Percentiles rank a stretch among this genome's conserved stretches.
Evolutionary conservation across 2,797 vertebrate genomes (phyloP).

Genomic region (Cuniculus paca): DNA sequence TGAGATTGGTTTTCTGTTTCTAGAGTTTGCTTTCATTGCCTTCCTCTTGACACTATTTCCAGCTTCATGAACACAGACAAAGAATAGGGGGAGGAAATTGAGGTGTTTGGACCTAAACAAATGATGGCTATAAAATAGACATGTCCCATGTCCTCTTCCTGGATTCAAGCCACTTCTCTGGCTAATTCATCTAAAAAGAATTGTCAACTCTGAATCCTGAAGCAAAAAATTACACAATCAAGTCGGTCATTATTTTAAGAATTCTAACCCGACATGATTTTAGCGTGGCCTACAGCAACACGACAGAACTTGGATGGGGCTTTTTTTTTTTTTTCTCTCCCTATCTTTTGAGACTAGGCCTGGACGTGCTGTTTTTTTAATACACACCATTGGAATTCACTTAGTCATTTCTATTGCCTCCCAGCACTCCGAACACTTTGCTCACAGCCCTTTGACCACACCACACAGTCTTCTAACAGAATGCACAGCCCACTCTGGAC

Average conservation of each 20-base stretch:
- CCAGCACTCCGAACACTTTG: not conserved
- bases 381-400: not conserved
- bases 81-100: not conserved
- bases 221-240: conserved; percentile 2
- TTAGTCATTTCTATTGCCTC: not conserved
- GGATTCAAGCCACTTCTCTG: not conserved
- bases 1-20: not conserved
- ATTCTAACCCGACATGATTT: not conserved
- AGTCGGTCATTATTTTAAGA: not conserved
- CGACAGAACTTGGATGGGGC: not conserved
- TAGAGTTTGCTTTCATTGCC: not conserved
- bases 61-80: not conserved
- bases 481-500: too few relatives aligned
- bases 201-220: not conserved
- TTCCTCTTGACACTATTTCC: conserved; percentile 11
- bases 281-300: not conserved
- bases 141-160: not conserved
- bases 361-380: not conserved
- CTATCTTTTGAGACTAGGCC: not conserved
- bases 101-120: not conserved
- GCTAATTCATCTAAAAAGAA: not conserved
- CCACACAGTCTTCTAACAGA: not conserved
- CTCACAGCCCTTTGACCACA: not conserved
- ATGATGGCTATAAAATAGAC: not conserved
- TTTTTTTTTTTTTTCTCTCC: not conserved